Base-by-base conservation (phyloP, 2,113 vertebrate species). In the Ophiodon elongatus region DNA sequence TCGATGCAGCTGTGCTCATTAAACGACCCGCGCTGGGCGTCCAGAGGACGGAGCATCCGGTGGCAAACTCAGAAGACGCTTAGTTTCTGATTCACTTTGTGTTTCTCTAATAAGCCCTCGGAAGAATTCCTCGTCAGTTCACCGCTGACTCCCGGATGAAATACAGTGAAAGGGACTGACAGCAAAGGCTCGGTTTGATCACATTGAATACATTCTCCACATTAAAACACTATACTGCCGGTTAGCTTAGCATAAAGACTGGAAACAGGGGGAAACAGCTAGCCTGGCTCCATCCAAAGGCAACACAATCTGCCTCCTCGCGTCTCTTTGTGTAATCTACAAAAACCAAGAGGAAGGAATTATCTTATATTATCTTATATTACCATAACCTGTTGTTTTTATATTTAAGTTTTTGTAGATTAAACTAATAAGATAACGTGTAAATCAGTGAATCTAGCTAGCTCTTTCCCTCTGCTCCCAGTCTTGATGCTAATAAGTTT, bases 71-170 rank as follows among this genome's bases (percentile, higher is more conserved):
- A 65, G 73, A 37, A 52, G 25, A 76, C 3, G 25, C 21, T 2
- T 66, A 0, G n/a, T 83, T 79, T 63, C 54, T 54, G 67, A 86
- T 84, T 83, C 71, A 21, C 81, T 88, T 84, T 82, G 83, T 73
- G 66, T 31, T 33, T 54, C 68, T 69, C 29, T 86, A 31, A 83
- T 80, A 47, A 83, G 63, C 57, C n/a, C 39, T 73, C 33, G 9
- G 64, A 73, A 64, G 50, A 70, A 31, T 27, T 47, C 17, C 31
- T 81, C 41, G 41, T 80, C 68, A 21, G 50, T 39, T 33, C 11
- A 1, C 27, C 25, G 76, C 41, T 50, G 56, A 76, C 69, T 33
- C 60, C 15, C 31, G 35, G 10, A 69, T 59, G 43, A 73, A 57
- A 68, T 1, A 8, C 68, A 79, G 67, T 6, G 39, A 75, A 6